Evolutionary conservation across 2,113 vertebrate species (phyloP), one percentile per base, ranked within the genome.

Genomic region (Pitta sordida): DNA sequence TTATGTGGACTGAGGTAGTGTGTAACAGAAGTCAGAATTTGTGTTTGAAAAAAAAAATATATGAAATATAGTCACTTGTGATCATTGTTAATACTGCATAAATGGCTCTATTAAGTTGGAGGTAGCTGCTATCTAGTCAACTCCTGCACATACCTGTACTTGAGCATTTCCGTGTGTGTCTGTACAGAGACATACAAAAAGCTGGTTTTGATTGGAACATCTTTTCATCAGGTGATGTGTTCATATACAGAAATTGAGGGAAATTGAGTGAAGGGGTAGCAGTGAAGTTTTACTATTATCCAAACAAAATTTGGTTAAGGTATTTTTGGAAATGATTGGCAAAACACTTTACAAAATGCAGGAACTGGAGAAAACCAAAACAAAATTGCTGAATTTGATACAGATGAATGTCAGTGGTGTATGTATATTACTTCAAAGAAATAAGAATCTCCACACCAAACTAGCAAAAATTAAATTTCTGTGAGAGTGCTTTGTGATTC

Each of bases 21-120:
- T 3, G 2, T 68, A 41, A 17, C 5, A 30, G 36, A 53, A 83
- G 4, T 14, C 37, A 64, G 39, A 81, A 32, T 88, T 83, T 17
- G 8, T 70, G 9, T 53, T 77, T n/a, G n/a, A n/a, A n/a, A n/a
- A n/a, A n/a, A n/a, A 2, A 30, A 3, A 5, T 7, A 2, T 51
- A 9, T 68, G 48, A 80, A 53, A 48, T 43, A 23, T 2, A 1
- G 7, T 83, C 17, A n/a, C 21, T 89, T 13, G 2, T 34, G 32
- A 19, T 90, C 27, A 19, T 44, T 43, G 56, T 9, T 78, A 41
- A 17, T 56, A 48, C 1, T 56, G 7, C n/a, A 5, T 78, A 75
- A 75, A 44, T 56, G 44, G 4, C 27, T 81, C 8, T 80, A 0
- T 41, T 71, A 52, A 22, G 15, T 63, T 70, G 29, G 24, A 21